Base-by-base conservation (phyloP, 1,140 invertebrate genomes). In the Ceratoteleas bidentatus region DNA sequence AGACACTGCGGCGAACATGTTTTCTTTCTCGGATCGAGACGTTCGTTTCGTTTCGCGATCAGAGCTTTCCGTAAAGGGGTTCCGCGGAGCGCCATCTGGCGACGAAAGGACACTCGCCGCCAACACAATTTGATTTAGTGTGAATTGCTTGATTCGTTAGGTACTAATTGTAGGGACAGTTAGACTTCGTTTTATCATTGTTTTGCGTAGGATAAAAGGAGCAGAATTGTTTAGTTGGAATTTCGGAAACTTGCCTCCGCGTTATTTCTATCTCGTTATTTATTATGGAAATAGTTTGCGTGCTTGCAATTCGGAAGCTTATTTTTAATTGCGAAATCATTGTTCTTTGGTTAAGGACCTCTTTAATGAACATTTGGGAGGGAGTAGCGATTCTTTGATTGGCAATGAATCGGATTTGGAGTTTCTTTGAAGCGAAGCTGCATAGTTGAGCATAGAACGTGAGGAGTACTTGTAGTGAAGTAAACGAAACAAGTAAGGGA, bases 391-490 rank as follows among this genome's bases (percentile, higher is more conserved):
- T n/a, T 33, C 32, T 65, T 53, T 43, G 11, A 40, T 53, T 65
- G 61, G 61, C 49, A 6, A 24, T n/a, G 14, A 34, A 6, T 45
- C 8, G n/a, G 24, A 24, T 68, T 57, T 68, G 40, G 33, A 9
- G 52, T 70, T 40, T 40, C 4, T 40, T 52, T 70, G 34, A 73
- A 73, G 13, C 24, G 58, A 52, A 76, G 49, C 38, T 76, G 49
- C 53, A 68, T 68, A 61, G 62, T 70, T 45, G 43, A 78, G 2
- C 34, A 45, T 64, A 57, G 60, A 53, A 58, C 11, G 57, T 56
- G 73, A 61, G 60, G 33, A 76, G 56, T 68, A 68, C 72, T 66
- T 49, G 61, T 75, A 75, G 62, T 13, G 60, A 66, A 58, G 14
- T 73, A 54, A 73, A 58, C 5, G 36, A 58, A 58, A 32, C 15